Conservation (phyloP, 2,888 invertebrate genomes). For the Schizaphis graminum region DNA sequence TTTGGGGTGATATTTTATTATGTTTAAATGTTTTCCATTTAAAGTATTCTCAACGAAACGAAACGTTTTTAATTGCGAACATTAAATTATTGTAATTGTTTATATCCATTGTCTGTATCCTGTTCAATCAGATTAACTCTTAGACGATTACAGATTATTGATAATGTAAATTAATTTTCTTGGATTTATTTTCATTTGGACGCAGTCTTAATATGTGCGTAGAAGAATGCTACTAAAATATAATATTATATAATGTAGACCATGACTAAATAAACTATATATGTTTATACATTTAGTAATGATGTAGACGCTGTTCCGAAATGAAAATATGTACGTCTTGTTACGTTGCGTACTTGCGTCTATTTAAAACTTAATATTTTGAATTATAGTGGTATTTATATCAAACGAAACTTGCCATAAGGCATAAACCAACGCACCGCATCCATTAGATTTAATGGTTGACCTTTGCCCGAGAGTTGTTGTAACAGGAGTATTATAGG, state of each 20-base stretch:
- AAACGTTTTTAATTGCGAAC: neutral
- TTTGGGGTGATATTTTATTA: neutral
- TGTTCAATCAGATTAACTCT: neutral
- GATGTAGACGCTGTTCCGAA: neutral
- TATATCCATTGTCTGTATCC: neutral
- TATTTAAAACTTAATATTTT: slow-evolving; percentile 9
- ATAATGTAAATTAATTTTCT: neutral
- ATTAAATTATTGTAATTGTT: neutral
- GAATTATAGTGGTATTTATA: neutral
- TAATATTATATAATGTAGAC: neutral
- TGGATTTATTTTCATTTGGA: neutral
- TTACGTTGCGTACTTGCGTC: neutral
- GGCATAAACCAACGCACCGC: neutral
- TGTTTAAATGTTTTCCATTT: neutral
- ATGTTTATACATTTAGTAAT: no score
- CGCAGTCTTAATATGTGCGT: neutral
- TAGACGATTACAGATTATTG: neutral
- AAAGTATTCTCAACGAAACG: neutral
- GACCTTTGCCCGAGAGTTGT: slow-evolving; percentile 20
- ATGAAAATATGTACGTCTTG: neutral
- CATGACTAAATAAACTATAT: no score
- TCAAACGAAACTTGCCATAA: neutral
- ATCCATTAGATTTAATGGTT: slow-evolving; percentile 28
- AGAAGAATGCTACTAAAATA: neutral
- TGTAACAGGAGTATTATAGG: neutral